A percentile compares a stretch with the other conserved stretches of the same genome.
phyloP scores from a whole-genome alignment of 2,113 vertebrate genomes.

The Dicentrarchus labrax region DNA sequence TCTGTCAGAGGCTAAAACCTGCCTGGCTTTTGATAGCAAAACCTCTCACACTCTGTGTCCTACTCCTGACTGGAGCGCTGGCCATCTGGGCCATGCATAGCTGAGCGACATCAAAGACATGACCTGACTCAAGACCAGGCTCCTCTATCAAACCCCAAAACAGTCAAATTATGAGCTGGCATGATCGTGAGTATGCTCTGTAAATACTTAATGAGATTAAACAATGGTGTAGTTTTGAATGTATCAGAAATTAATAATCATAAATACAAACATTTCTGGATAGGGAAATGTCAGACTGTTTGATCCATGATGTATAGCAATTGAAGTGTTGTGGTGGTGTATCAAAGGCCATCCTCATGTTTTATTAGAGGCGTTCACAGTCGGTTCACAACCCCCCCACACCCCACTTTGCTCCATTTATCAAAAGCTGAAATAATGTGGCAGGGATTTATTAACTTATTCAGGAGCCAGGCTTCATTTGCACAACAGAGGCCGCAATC shows the following conservation, averaged over 20 bases:
- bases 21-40: constrained; percentile 66
- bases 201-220: constrained; percentile 29
- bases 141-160: constrained; percentile 26
- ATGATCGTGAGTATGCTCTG: neutral
- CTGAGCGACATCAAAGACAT: constrained; percentile 67
- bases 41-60: constrained; percentile 47
- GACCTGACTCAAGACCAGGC: neutral
- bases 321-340: constrained; percentile 36
- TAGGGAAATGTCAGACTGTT: constrained; percentile 3
- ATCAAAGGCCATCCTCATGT: constrained; percentile 73
- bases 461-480: constrained; percentile 80
- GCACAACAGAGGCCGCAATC: constrained; percentile 82
- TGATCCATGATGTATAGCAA: constrained; percentile 30
- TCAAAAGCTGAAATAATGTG: constrained; percentile 80
- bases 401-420: constrained; percentile 63
- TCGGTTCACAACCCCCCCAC: constrained; percentile 42
- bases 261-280: constrained; percentile 37
- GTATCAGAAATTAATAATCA: constrained; percentile 19
- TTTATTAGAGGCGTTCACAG: constrained; percentile 74
- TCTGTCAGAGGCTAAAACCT: constrained; percentile 72
- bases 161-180: constrained; percentile 26
- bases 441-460: constrained; percentile 79
- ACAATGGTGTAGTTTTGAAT: constrained; percentile 13
- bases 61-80: constrained; percentile 30
- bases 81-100: constrained; percentile 43